These are phyloP conservation scores for Amphipoea lucens DNA, from an alignment of 2,888 invertebrate species.

Conservation along the genomic window DNA sequence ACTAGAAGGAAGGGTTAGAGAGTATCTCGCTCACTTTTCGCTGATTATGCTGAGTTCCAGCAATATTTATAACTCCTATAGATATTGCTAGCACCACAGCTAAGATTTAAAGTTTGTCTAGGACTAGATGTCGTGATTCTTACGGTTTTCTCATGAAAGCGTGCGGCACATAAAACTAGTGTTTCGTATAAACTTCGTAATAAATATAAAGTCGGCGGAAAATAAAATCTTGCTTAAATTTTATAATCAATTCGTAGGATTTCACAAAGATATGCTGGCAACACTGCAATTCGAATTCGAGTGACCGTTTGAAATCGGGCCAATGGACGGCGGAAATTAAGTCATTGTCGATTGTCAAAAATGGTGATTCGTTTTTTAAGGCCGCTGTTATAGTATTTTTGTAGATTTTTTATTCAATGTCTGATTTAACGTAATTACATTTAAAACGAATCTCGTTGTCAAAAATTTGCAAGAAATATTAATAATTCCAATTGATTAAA, in stretches of 20 bases:
- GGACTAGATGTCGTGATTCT: slow-evolving; percentile 54
- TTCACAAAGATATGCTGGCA: slow-evolving; percentile 70
- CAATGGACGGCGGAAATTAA: slow-evolving; percentile 13
- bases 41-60: slow-evolving; percentile 31
- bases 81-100: slow-evolving; percentile 45
- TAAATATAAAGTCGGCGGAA: slow-evolving; percentile 36
- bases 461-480: slow-evolving; percentile 17
- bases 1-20: slow-evolving; percentile 37
- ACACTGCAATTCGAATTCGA: slow-evolving; percentile 62
- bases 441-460: slow-evolving; percentile 33
- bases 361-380: slow-evolving; percentile 53
- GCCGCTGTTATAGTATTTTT: slow-evolving; percentile 71
- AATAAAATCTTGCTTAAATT: slow-evolving; percentile 54
- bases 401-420: slow-evolving; percentile 70
- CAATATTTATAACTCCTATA: slow-evolving; percentile 28
- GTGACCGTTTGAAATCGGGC: slow-evolving; percentile 54
- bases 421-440: slow-evolving; percentile 24
- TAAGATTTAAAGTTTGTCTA: slow-evolving; percentile 53
- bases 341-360: slow-evolving; percentile 43
- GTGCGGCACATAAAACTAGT: slow-evolving; percentile 49
- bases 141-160: slow-evolving; percentile 51
- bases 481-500: slow-evolving; percentile 1
- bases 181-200: slow-evolving; percentile 44
- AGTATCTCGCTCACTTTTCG: slow-evolving; percentile 42
- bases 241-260: slow-evolving; percentile 53